phyloP scores from a whole-genome alignment of 2,797 vertebrate genomes.

The Halcyon smyrnensis region DNA sequence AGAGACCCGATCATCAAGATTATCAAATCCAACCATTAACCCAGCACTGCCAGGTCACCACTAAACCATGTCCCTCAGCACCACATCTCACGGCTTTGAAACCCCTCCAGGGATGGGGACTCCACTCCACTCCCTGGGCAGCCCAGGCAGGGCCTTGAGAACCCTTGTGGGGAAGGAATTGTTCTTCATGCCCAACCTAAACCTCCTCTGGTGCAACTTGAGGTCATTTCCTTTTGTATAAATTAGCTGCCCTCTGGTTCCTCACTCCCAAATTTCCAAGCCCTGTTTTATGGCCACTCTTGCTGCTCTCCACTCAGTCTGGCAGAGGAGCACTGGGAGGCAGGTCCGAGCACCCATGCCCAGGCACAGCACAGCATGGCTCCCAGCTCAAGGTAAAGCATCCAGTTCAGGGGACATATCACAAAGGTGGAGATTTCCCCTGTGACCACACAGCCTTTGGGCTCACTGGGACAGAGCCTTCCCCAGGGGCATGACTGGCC shows the following conservation, averaged over 20 bases:
- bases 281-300: not conserved
- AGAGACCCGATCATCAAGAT: no score
- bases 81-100: no score
- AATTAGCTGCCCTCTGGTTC: not conserved
- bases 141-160: no score
- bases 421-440: not conserved
- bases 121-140: no score
- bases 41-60: no score
- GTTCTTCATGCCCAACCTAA: no score
- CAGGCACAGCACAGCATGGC: not conserved
- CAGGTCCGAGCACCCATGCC: not conserved
- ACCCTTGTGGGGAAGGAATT: no score
- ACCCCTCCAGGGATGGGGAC: no score
- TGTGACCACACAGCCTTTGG: not conserved
- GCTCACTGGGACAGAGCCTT: not conserved
- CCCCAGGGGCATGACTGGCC: not conserved
- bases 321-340: rapidly evolving
- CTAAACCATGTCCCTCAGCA: no score
- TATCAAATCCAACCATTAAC: no score
- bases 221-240: not conserved
- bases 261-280: not conserved
- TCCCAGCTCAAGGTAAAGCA: not conserved
- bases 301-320: not conserved
- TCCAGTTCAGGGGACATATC: not conserved
- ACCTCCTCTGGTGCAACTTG: no score